These are phyloP conservation scores for Typhlichthys subterraneus DNA, from an alignment of 2,797 vertebrate species.

Conservation along the genomic window DNA sequence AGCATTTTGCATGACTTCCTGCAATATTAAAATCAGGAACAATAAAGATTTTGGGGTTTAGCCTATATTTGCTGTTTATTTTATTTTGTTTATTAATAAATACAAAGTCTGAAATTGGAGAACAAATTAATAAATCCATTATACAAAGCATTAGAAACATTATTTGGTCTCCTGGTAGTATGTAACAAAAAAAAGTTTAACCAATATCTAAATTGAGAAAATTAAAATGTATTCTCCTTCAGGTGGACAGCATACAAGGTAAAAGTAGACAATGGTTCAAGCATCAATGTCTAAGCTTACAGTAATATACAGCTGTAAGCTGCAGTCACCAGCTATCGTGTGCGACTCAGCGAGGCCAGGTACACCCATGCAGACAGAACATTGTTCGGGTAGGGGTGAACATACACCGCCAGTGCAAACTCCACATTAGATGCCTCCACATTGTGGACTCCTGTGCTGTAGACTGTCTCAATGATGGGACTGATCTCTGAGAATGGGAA, in stretches of 20 bases:
- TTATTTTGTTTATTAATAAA: not conserved
- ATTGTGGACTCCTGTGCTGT: conserved; percentile 92
- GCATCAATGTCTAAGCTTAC: not conserved
- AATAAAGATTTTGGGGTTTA: conserved; percentile 56
- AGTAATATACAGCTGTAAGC: not conserved
- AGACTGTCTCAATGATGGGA: conserved; percentile 88
- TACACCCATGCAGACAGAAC: conserved; percentile 96
- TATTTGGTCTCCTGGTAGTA: not conserved
- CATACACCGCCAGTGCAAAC: conserved; percentile 92
- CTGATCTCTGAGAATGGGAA: conserved; percentile 89
- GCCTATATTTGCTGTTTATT: not conserved
- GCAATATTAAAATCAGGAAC: conserved; percentile 45
- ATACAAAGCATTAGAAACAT: not conserved
- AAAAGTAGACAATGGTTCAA: not conserved
- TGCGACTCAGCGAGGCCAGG: conserved; percentile 88
- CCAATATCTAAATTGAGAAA: no score
- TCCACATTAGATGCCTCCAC: conserved; percentile 85
- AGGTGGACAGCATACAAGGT: no score
- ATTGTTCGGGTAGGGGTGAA: conserved; percentile 91
- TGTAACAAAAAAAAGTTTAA: not conserved
- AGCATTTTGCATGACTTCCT: conserved; percentile 50
- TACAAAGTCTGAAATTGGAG: not conserved
- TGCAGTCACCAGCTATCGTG: conserved; percentile 53
- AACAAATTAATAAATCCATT: not conserved
- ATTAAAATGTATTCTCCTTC: no score